Evolutionary conservation across 2,888 invertebrate genomes (phyloP).

Genomic region (Germaria angustata): DNA sequence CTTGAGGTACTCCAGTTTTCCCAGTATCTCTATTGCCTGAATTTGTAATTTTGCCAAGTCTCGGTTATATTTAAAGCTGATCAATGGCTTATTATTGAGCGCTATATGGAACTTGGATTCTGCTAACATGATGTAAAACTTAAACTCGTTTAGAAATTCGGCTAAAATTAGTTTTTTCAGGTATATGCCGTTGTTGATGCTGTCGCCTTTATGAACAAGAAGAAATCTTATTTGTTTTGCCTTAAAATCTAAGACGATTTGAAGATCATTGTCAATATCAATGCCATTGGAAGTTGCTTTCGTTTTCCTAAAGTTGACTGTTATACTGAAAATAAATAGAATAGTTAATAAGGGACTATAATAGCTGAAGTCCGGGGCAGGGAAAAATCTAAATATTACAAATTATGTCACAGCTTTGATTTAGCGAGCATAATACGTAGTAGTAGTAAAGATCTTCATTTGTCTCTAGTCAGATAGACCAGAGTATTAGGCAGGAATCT

Average conservation of each 20-base stretch:
- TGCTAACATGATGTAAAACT: slow-evolving; percentile 47
- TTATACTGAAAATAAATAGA: slow-evolving; percentile 16
- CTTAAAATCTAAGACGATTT: slow-evolving; percentile 18
- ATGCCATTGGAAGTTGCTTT: background rate
- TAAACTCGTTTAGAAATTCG: slow-evolving; percentile 37
- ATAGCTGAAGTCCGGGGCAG: no score
- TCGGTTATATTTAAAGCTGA: background rate
- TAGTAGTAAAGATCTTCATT: no score
- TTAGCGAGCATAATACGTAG: no score
- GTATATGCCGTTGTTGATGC: background rate
- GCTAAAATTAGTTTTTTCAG: background rate
- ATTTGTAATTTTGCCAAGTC: slow-evolving; percentile 10
- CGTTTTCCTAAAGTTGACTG: background rate
- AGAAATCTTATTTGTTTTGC: slow-evolving; percentile 4
- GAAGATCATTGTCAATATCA: slow-evolving; percentile 2
- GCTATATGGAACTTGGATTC: slow-evolving; percentile 52
- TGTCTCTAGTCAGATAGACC: no score
- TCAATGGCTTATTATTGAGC: slow-evolving; percentile 37
- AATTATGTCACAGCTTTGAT: no score
- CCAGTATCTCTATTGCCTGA: slow-evolving; percentile 12
- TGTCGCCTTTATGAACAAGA: background rate
- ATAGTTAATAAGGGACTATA: no score
- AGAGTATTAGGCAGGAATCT: no score
- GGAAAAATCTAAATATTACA: no score
- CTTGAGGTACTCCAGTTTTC: slow-evolving; percentile 51